Evolutionary conservation across 2,113 vertebrate species (phyloP).

Genomic region (Platichthys flesus): DNA sequence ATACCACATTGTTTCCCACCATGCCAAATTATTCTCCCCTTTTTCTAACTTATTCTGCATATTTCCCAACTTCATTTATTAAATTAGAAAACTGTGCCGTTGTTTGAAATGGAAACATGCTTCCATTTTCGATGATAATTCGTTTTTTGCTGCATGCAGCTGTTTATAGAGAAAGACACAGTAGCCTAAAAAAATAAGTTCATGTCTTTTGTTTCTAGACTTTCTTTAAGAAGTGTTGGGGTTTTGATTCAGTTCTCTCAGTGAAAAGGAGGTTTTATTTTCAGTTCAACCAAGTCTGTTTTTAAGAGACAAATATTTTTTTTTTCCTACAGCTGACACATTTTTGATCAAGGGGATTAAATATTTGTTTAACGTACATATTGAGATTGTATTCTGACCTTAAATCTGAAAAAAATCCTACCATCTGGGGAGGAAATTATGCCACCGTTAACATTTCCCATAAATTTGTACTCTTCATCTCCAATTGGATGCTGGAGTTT

Average conservation of each 20-base stretch:
- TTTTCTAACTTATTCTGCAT: constrained; percentile 76
- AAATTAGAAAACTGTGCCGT: constrained; percentile 68
- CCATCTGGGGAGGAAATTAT: constrained; percentile 75
- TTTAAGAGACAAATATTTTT: constrained; percentile 9
- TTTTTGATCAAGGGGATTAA: constrained; percentile 46
- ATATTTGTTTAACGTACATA: constrained; percentile 58
- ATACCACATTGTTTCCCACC: constrained; percentile 69
- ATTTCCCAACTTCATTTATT: constrained; percentile 79
- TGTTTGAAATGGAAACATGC: constrained; percentile 63
- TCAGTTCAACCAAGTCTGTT: constrained; percentile 8
- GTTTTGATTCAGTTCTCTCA: background rate
- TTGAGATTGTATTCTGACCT: constrained; percentile 67
- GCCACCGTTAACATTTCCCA: constrained; percentile 76
- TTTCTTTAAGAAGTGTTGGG: background rate
- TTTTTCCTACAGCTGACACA: constrained; percentile 16
- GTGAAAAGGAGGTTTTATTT: constrained; percentile 9
- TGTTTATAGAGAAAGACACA: constrained; percentile 27
- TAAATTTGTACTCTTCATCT: constrained; percentile 82
- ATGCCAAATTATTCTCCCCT: constrained; percentile 71
- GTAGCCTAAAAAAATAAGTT: constrained; percentile 30
- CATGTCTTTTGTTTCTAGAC: constrained; percentile 8
- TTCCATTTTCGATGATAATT: constrained; percentile 40
- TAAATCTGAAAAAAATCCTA: constrained; percentile 61
- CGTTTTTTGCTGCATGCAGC: constrained; percentile 30
- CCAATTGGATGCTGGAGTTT: constrained; percentile 81